Base-by-base conservation (phyloP, 2,888 invertebrate genomes). In the Cylloceria caligata region DNA sequence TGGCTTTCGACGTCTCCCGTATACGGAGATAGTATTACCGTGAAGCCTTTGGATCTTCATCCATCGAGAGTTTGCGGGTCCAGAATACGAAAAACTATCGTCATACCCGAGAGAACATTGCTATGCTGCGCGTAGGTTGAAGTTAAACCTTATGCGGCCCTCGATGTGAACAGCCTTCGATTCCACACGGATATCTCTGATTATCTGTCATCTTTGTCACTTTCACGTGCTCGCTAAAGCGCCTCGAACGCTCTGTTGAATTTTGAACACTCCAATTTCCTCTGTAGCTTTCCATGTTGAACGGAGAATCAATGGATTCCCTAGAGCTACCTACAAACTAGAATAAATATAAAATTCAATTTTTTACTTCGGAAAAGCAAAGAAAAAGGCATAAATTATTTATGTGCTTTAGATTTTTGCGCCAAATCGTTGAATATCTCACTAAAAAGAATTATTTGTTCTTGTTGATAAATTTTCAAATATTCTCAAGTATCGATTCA, bases 81-180 rank as follows among this genome's bases (percentile, higher is more conserved):
- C 4, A 2, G 21, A 13, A 4, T 9, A 49, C 21, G 49, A 49
- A 24, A 49, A 49, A 49, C 7, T 9, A 49, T 49, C 21, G 49
- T 21, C 21, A 7, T 19, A 3, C 5, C 11, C 21, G 13, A 16
- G 11, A 34, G 19, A 52, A 7, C 49, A 49, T 68, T 34, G 21
- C 36, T n/a, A 68, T 13, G 68, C 45, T 21, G n/a, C 9, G 69
- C 69, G 69, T 55, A 55, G 69, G 69, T 16, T 21, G 69, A 39
- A 11, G 52, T 52, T 36, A 55, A 39, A 69, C 24, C 36, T 55
- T 4, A n/a, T 13, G 39, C 36, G n/a, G 13, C 69, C 55, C 55
- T 52, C 39, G n/a, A 39, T 55, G 69, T 55, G 69, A 55, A 55
- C 27, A 52, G 69, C n/a, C 69, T 69, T 55, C 69, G 55, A 69